Conservation (phyloP, 1,140 invertebrate species). For the Lutraria rhynchaena region DNA sequence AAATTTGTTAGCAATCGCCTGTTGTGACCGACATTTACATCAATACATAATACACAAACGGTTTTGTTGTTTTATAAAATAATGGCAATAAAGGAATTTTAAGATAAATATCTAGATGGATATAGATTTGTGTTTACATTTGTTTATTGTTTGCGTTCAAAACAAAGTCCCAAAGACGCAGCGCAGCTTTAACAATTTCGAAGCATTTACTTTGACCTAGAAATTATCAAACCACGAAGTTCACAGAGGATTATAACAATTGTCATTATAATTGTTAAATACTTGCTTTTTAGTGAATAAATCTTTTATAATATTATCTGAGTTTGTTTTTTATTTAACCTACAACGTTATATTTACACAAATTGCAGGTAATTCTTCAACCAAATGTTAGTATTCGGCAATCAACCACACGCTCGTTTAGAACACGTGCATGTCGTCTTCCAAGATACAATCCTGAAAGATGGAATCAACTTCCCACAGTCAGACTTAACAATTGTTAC, state of each 20-base stretch:
- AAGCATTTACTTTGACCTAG: not conserved
- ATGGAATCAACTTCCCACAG: slow-evolving; percentile 13
- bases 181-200: no score
- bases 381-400: not conserved
- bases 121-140: no score
- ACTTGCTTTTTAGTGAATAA: not conserved
- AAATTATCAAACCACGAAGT: not conserved
- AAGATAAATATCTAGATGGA: no score
- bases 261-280: not conserved
- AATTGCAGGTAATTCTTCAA: not conserved
- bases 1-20: no score
- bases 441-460: slow-evolving; percentile 24
- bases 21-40: no score
- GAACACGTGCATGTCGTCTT: not conserved
- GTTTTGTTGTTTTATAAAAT: no score
- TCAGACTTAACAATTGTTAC: slow-evolving; percentile 38
- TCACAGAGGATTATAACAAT: not conserved
- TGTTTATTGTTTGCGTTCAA: no score
- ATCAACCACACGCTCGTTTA: not conserved
- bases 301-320: not conserved
- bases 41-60: no score
- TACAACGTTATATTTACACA: not conserved
- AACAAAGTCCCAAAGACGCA: no score
- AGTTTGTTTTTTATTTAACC: not conserved
- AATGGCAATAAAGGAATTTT: no score